phyloP scores from a whole-genome alignment of 1,140 invertebrate species.

The Achroia grisella region DNA sequence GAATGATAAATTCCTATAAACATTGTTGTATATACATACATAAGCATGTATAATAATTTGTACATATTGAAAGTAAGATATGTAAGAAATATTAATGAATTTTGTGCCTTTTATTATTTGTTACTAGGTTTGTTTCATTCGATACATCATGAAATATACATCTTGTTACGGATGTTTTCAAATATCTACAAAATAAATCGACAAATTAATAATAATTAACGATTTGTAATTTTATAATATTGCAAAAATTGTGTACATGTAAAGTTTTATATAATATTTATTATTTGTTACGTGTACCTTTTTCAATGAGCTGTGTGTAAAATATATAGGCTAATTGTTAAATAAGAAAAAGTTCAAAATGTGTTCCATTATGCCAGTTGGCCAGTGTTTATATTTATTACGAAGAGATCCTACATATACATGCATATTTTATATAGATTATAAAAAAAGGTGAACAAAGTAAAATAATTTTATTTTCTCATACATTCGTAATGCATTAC shows the following conservation, averaged over 20 bases:
- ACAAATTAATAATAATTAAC: too few relatives aligned
- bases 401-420: neutral
- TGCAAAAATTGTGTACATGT: neutral
- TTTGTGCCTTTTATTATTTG: conserved; percentile 20
- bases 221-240: neutral
- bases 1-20: neutral
- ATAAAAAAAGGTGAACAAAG: neutral
- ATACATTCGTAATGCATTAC: too few relatives aligned
- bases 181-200: too few relatives aligned
- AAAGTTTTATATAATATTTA: neutral
- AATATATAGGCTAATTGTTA: neutral
- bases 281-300: neutral
- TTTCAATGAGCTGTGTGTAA: neutral
- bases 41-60: conserved; percentile 8
- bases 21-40: conserved; percentile 9
- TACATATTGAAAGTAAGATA: conserved; percentile 17
- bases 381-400: neutral
- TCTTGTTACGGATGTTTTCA: too few relatives aligned
- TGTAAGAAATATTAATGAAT: conserved; percentile 11
- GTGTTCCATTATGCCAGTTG: neutral
- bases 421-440: conserved; percentile 1
- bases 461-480: neutral
- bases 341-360: neutral
- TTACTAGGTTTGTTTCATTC: neutral
- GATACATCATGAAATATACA: too few relatives aligned